Evolutionary conservation across 2,888 invertebrate species (phyloP).

Genomic region (Trichacis sp.): DNA sequence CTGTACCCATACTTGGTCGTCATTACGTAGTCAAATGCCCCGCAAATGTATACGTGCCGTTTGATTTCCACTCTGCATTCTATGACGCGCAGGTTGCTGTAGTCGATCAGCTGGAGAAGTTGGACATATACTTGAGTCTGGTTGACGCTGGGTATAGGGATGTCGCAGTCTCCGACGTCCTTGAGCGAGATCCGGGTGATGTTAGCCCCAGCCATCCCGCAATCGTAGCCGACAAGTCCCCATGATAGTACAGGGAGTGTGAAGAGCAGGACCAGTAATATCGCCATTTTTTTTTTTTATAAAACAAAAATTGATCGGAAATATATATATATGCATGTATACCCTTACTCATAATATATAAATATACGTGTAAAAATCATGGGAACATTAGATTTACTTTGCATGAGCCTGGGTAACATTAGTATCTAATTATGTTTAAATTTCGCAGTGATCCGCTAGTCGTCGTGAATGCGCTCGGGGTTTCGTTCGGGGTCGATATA

Average conservation of each 20-base stretch:
- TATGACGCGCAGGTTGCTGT: conserved; percentile 1
- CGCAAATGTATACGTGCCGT: conserved; percentile 7
- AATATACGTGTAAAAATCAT: too few relatives aligned
- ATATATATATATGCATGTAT: too few relatives aligned
- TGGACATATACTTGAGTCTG: conserved; percentile 6
- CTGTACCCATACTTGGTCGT: background rate
- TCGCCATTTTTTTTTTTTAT: too few relatives aligned
- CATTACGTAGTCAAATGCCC: background rate
- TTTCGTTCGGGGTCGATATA: too few relatives aligned
- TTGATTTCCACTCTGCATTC: conserved; percentile 27
- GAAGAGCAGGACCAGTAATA: conserved; percentile 25
- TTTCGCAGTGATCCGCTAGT: background rate
- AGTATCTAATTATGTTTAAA: background rate
- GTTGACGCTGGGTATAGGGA: conserved; percentile 8
- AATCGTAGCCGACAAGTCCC: too few relatives aligned
- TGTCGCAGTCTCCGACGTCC: conserved; percentile 26
- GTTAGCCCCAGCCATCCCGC: conserved; percentile 15
- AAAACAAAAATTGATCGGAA: too few relatives aligned
- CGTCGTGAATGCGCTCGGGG: too few relatives aligned
- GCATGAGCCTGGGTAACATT: background rate
- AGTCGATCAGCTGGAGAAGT: conserved; percentile 19
- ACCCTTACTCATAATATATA: too few relatives aligned
- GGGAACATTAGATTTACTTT: too few relatives aligned
- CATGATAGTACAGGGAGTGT: too few relatives aligned
- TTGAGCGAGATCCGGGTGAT: too few relatives aligned